Conservation (phyloP, 2,113 vertebrate genomes). For the Dolichotis patagonum region DNA sequence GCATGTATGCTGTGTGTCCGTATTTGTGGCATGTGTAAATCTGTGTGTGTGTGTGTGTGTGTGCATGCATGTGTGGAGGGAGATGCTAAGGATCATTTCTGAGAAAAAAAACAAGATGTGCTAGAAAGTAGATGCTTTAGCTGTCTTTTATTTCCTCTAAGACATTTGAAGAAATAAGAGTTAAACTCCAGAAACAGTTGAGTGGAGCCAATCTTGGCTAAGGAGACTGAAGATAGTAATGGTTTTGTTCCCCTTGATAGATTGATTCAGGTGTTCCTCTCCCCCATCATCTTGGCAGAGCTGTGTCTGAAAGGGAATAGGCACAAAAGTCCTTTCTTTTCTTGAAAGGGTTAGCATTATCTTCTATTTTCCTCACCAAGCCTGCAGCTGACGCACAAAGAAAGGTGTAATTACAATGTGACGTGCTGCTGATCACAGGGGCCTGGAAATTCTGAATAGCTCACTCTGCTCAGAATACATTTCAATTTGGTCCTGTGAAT, state of each 20-base stretch:
- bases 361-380: slow-evolving; percentile 76
- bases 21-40: not conserved
- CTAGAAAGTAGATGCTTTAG: slow-evolving; percentile 29
- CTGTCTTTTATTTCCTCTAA: not conserved
- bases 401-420: slow-evolving; percentile 89
- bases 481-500: slow-evolving; percentile 90
- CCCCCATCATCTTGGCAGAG: slow-evolving; percentile 63
- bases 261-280: slow-evolving; percentile 79
- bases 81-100: not conserved
- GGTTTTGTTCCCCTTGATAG: slow-evolving; percentile 68
- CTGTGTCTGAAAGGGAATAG: slow-evolving; percentile 77
- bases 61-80: not conserved
- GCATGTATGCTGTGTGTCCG: not conserved
- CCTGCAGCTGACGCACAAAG: slow-evolving; percentile 86
- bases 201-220: slow-evolving; percentile 77
- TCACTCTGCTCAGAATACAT: slow-evolving; percentile 88
- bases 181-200: slow-evolving; percentile 60
- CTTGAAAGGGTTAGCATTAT: slow-evolving; percentile 84
- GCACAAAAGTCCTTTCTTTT: slow-evolving; percentile 85
- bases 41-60: not conserved
- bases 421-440: slow-evolving; percentile 81
- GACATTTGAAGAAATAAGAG: slow-evolving; percentile 60
- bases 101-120: slow-evolving; percentile 45
- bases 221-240: slow-evolving; percentile 74
- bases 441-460: slow-evolving; percentile 86